Conservation (phyloP, 2,797 vertebrate genomes). For the Heliangelus exortis region DNA sequence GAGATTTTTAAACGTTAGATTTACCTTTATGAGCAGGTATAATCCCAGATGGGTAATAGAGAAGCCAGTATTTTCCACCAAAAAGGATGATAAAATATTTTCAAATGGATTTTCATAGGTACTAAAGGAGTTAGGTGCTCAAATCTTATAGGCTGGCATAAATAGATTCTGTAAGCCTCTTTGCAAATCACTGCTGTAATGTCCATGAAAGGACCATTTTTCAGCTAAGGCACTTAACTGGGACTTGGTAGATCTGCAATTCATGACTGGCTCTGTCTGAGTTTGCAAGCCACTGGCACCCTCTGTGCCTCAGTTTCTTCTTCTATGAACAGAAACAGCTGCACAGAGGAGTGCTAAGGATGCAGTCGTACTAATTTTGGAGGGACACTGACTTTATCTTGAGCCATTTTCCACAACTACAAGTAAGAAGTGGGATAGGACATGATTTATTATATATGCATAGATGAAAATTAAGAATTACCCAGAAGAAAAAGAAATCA, state of each 20-base stretch:
- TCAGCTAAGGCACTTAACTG: background rate
- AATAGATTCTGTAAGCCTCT: background rate
- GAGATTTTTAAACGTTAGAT: background rate
- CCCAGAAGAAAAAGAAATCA: background rate
- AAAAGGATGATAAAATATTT: background rate
- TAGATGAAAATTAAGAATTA: background rate
- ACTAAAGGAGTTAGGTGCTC: background rate
- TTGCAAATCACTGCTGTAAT: background rate
- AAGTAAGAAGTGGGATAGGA: background rate
- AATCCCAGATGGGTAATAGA: background rate
- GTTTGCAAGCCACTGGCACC: background rate
- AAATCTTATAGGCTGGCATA: background rate
- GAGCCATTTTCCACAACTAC: background rate
- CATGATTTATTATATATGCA: background rate
- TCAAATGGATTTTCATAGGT: background rate
- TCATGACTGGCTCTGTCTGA: background rate
- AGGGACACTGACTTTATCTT: background rate
- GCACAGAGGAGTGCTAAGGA: background rate
- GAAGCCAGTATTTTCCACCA: background rate
- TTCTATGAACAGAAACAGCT: background rate
- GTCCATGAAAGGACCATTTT: background rate
- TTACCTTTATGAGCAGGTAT: background rate
- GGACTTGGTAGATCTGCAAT: background rate
- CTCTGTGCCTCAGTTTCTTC: background rate
- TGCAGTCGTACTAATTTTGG: fast-evolving